Evolutionary conservation across 2,888 invertebrate genomes (phyloP).

Genomic region (Drosophila falleni): DNA sequence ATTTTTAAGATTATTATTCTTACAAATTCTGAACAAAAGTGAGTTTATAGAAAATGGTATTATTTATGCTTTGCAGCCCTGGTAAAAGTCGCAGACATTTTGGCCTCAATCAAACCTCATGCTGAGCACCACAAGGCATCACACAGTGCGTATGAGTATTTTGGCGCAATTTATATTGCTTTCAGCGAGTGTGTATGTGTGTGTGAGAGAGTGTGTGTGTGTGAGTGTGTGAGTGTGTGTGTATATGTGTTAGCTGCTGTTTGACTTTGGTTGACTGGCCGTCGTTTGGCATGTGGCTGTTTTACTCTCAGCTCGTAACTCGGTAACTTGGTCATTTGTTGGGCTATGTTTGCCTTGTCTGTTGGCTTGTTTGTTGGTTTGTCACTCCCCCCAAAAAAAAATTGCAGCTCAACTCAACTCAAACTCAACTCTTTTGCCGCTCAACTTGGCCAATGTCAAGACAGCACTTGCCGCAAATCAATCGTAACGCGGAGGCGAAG

Average conservation of each 20-base stretch:
- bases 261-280: conserved; percentile 58
- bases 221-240: conserved; percentile 8
- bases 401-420: conserved; percentile 15
- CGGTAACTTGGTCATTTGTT: conserved; percentile 55
- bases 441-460: conserved; percentile 53
- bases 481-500: conserved; percentile 28
- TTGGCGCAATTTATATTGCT: conserved; percentile 57
- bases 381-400: conserved; percentile 8
- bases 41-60: no score
- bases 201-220: conserved; percentile 4
- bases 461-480: conserved; percentile 52
- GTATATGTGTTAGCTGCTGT: conserved; percentile 37
- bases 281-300: conserved; percentile 35
- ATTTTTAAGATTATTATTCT: no score
- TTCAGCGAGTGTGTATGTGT: conserved; percentile 19
- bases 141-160: conserved; percentile 61
- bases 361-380: conserved; percentile 47
- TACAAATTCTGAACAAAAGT: no score
- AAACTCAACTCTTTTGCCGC: conserved; percentile 43
- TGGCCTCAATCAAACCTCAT: conserved; percentile 61
- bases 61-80: conserved; percentile 38
- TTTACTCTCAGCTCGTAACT: conserved; percentile 21
- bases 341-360: conserved; percentile 32
- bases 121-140: conserved; percentile 44
- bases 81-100: conserved; percentile 49